A percentile compares a stretch with the other conserved stretches of the same genome.
phyloP scores from a whole-genome alignment of 2,888 invertebrate genomes.

The Agrochola lychnidis region DNA sequence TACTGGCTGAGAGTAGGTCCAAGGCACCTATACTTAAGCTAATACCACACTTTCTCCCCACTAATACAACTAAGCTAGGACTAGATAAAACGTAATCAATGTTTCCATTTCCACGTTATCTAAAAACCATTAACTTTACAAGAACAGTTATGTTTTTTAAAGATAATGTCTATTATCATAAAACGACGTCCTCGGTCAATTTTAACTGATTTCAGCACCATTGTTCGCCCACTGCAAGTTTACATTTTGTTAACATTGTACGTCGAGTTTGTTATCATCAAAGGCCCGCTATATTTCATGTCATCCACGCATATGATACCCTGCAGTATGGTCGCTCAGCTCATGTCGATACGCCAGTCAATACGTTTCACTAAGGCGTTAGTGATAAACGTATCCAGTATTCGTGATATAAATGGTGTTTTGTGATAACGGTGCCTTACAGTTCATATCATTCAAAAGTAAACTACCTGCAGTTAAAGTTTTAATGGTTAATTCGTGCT shows the following conservation, averaged over 20 bases:
- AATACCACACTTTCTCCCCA: not conserved
- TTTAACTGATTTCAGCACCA: constrained; percentile 50
- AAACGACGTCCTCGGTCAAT: too few species aligned
- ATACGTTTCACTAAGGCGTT: constrained; percentile 29
- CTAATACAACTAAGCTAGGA: not conserved
- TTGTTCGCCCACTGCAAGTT: constrained; percentile 63
- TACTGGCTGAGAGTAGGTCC: not conserved
- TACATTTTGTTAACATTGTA: constrained; percentile 69
- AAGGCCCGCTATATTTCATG: constrained; percentile 14
- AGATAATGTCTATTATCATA: constrained; percentile 13
- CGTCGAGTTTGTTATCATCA: constrained; percentile 50
- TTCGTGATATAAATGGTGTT: constrained; percentile 26
- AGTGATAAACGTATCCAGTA: constrained; percentile 44
- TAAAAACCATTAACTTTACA: not conserved
- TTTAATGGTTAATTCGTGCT: constrained; percentile 19
- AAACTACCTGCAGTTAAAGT: not conserved
- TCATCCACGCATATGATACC: constrained; percentile 24
- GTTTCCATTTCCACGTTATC: constrained; percentile 16
- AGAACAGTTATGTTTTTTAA: constrained; percentile 7
- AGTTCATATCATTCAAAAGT: constrained; percentile 4
- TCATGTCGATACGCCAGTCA: constrained; percentile 30
- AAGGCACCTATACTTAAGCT: not conserved
- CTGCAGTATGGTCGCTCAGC: constrained; percentile 7
- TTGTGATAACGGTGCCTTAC: constrained; percentile 21
- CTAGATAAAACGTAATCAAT: not conserved